A percentile compares a stretch with the other conserved stretches of the same genome.
These are phyloP conservation scores for Beroe ovata DNA, from an alignment of 37 sponge, comb jelly and placozoan genomes.

Conservation along the genomic window DNA sequence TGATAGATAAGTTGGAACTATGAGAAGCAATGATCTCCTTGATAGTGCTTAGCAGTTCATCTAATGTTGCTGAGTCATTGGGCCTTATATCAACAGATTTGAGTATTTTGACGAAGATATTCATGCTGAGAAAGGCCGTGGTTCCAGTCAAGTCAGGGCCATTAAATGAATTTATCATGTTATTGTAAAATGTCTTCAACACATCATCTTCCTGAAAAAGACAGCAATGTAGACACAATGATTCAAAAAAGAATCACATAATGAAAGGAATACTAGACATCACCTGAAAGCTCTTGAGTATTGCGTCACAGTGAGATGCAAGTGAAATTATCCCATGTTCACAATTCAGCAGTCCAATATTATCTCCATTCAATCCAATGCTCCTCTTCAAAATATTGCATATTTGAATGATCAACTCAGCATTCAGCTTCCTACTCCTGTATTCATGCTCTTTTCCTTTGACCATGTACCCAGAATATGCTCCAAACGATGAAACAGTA, in stretches of 20 bases:
- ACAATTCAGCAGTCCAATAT: not conserved
- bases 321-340: not conserved
- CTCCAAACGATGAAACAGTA: no score
- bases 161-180: conserved; percentile 3
- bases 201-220: conserved; percentile 60
- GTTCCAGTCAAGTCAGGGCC: not conserved
- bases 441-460: no score
- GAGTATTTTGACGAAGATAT: not conserved
- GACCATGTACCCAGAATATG: no score
- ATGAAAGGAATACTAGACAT: no score
- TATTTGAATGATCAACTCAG: no score
- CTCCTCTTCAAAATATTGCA: no score
- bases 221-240: no score
- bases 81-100: not conserved
- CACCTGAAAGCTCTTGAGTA: not conserved
- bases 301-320: not conserved
- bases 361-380: not conserved
- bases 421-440: no score
- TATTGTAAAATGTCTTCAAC: conserved; percentile 22
- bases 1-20: not conserved
- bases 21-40: not conserved
- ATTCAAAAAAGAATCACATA: no score
- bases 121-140: not conserved
- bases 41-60: not conserved
- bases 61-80: not conserved